Conservation (phyloP, 35 echinoderm and acorn worm species). For the Lytechinus variegatus region DNA sequence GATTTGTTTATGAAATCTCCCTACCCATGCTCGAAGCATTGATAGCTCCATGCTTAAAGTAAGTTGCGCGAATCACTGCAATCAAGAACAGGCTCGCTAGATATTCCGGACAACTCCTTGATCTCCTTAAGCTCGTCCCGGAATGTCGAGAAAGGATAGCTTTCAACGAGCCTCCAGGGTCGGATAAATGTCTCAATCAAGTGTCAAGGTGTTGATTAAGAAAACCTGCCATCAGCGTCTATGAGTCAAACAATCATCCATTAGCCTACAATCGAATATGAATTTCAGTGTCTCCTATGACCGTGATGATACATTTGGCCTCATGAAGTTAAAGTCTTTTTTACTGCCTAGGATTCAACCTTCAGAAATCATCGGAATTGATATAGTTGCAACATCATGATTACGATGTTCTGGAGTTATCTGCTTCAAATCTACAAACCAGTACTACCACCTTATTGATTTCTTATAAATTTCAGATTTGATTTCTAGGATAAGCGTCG, state of each 20-base stretch:
- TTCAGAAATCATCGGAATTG: not conserved
- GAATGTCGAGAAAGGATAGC: not conserved
- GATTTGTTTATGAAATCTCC: too few relatives aligned
- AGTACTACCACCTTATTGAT: not conserved
- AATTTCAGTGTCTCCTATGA: not conserved
- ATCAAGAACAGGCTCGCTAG: too few relatives aligned
- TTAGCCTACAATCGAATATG: not conserved
- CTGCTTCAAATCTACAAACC: not conserved
- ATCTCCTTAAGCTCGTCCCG: not conserved
- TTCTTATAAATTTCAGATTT: too few relatives aligned
- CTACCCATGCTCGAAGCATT: too few relatives aligned
- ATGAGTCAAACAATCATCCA: not conserved
- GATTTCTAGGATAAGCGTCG: too few relatives aligned
- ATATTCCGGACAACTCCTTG: not conserved
- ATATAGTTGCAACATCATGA: not conserved
- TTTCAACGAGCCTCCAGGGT: not conserved
- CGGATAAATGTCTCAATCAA: not conserved
- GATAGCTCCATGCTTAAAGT: too few relatives aligned
- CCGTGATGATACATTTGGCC: not conserved
- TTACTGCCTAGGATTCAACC: not conserved
- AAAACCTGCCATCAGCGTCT: not conserved
- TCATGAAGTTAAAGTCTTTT: not conserved
- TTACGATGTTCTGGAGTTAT: not conserved
- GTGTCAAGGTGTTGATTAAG: too few relatives aligned
- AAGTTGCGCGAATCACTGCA: too few relatives aligned